These are phyloP conservation scores for Drosophila diplacantha DNA, from an alignment of 2,888 invertebrate species.

Conservation along the genomic window DNA sequence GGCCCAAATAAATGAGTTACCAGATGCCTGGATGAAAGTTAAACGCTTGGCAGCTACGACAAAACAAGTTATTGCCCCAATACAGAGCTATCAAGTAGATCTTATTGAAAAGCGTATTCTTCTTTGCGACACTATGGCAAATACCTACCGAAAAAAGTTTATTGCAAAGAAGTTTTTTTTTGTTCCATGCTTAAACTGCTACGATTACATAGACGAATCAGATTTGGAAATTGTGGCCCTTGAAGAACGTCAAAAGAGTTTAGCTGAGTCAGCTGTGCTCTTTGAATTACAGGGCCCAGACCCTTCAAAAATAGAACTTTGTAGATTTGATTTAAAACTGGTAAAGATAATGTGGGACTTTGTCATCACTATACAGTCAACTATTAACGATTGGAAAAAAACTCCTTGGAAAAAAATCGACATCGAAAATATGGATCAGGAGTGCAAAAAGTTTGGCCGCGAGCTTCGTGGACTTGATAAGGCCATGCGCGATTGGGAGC, in stretches of 20 bases:
- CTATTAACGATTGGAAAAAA: conserved; percentile 94
- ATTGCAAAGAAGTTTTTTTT: conserved; percentile 81
- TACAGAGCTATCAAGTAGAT: conserved; percentile 92
- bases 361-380: conserved; percentile 86
- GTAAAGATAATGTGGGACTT: conserved; percentile 94
- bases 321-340: conserved; percentile 86
- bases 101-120: conserved; percentile 89
- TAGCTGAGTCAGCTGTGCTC: conserved; percentile 86
- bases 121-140: conserved; percentile 87
- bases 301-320: conserved; percentile 85
- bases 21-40: conserved; percentile 91
- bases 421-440: conserved; percentile 95
- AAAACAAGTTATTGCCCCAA: conserved; percentile 91
- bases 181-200: conserved; percentile 83
- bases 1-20: conserved; percentile 87
- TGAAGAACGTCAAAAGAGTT: conserved; percentile 83
- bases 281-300: conserved; percentile 93
- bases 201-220: conserved; percentile 84
- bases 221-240: conserved; percentile 83
- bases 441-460: conserved; percentile 94
- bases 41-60: conserved; percentile 90
- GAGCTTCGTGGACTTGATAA: conserved; percentile 89
- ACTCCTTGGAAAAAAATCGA: conserved; percentile 96
- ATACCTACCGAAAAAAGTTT: conserved; percentile 87
- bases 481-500: conserved; percentile 87